A percentile compares a stretch with the other conserved stretches of the same genome.
Conservation (phyloP, 30 jellyfish, hydroid and myxozoan species). For the Turritopsis dohrnii region DNA sequence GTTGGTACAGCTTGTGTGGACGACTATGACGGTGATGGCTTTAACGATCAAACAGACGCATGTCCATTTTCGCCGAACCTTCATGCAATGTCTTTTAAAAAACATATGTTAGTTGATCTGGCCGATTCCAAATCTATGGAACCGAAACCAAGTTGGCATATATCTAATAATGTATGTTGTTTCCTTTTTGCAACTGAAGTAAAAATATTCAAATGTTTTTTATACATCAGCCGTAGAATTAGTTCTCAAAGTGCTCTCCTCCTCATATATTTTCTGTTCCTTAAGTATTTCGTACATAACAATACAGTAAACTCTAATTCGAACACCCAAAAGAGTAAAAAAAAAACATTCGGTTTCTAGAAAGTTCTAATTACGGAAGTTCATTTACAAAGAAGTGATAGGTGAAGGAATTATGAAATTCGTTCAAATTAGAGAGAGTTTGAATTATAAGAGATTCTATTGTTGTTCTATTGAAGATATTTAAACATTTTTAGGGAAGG, state of each 20-base stretch:
- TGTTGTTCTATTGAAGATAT: no score
- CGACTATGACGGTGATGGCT: constrained; percentile 79
- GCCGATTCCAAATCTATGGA: constrained; percentile 46
- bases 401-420: no score
- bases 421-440: no score
- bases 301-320: no score
- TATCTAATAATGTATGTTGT: constrained; percentile 26
- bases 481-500: constrained; percentile 48
- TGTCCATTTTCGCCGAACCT: constrained; percentile 62
- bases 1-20: constrained; percentile 82
- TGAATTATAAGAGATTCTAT: no score
- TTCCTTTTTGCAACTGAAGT: neutral
- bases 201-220: neutral
- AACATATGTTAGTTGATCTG: constrained; percentile 55
- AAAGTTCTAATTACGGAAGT: no score
- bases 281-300: no score
- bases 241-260: neutral
- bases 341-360: no score
- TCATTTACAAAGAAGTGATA: no score
- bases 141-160: constrained; percentile 77
- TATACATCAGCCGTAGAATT: neutral
- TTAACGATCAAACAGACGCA: constrained; percentile 36
- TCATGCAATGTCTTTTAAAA: constrained; percentile 52
- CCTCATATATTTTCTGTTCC: neutral
- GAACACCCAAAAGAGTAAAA: no score